These are phyloP conservation scores for Laticauda laticaudata DNA, from an alignment of 2,113 vertebrate genomes.

Conservation along the genomic window DNA sequence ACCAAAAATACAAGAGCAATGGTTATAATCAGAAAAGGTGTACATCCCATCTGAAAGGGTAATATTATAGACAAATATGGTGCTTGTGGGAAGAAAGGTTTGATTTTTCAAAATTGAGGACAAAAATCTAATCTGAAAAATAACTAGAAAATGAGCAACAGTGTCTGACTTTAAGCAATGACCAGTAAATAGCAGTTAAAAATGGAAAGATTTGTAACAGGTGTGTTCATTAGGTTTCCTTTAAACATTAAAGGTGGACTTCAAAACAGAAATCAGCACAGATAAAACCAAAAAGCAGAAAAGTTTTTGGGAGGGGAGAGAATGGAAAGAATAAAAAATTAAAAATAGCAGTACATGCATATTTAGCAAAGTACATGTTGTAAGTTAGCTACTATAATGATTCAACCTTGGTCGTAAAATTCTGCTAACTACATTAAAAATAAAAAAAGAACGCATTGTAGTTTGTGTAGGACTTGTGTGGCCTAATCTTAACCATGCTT, in stretches of 20 bases:
- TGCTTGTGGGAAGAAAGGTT: not conserved
- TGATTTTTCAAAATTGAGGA: conserved; percentile 20
- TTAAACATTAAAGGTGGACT: conserved; percentile 8
- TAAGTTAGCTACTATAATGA: conserved; percentile 53
- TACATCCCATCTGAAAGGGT: conserved; percentile 11
- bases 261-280: conserved; percentile 37
- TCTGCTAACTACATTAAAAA: conserved; percentile 55
- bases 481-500: conserved; percentile 11
- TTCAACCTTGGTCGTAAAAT: conserved; percentile 53
- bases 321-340: conserved; percentile 31
- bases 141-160: conserved; percentile 52
- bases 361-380: conserved; percentile 57
- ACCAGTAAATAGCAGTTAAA: conserved; percentile 48
- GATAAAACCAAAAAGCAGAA: conserved; percentile 35
- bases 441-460: not conserved
- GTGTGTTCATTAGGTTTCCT: conserved; percentile 3
- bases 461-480: conserved; percentile 36
- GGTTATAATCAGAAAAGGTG: conserved; percentile 27
- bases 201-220: conserved; percentile 16
- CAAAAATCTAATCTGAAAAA: conserved; percentile 46
- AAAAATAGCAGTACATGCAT: conserved; percentile 47
- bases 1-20: conserved; percentile 63
- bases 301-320: not conserved
- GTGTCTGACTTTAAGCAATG: conserved; percentile 45
- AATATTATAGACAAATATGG: conserved; percentile 31